phyloP scores from a whole-genome alignment of 2,797 vertebrate genomes.

The Pangasius krempfi region DNA sequence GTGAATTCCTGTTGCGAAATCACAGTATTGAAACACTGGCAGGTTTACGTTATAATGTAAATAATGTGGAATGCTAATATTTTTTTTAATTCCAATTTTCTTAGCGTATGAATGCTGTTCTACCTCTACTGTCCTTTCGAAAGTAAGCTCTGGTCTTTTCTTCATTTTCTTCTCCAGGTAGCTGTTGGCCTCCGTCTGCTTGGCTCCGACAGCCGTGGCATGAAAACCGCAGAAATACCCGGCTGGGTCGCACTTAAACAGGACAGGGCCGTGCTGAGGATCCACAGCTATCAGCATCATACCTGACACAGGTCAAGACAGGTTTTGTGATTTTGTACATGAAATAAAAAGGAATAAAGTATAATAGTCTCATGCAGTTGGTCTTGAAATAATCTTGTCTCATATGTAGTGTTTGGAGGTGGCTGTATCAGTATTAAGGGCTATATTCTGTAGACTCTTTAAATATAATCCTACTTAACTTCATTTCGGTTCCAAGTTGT shows the following conservation, averaged over 20 bases:
- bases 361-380: background rate
- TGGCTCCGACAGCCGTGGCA: conserved; percentile 74
- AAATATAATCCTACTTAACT: background rate
- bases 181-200: conserved; percentile 78
- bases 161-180: conserved; percentile 82
- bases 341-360: background rate
- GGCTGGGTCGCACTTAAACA: conserved; percentile 80
- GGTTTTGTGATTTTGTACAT: background rate
- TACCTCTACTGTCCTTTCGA: conserved; percentile 75
- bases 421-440: background rate
- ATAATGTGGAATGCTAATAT: background rate
- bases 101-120: background rate
- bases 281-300: conserved; percentile 79
- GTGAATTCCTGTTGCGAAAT: background rate
- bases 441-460: no score
- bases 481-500: background rate
- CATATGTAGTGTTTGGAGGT: background rate
- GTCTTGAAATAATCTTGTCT: background rate
- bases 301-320: conserved; percentile 60
- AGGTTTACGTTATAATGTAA: background rate
- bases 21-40: background rate
- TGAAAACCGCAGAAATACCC: conserved; percentile 81
- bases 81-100: no score
- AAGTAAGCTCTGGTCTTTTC: conserved; percentile 72
- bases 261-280: conserved; percentile 72